A percentile compares a stretch with the other conserved stretches of the same genome.
Evolutionary conservation across 1,140 invertebrate genomes (phyloP).

Genomic region (Euwallacea fornicatus): DNA sequence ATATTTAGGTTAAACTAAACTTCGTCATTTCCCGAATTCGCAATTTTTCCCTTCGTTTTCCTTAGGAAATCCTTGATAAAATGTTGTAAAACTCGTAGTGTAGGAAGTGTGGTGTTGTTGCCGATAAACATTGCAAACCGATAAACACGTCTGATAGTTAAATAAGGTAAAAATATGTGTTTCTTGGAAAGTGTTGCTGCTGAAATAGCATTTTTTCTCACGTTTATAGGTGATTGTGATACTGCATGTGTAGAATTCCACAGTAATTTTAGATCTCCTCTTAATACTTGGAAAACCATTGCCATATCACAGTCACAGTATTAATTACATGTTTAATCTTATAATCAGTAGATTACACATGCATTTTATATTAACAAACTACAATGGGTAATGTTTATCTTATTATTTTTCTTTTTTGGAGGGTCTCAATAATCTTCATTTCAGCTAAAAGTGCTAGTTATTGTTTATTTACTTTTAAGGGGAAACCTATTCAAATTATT

Average conservation of each 20-base stretch:
- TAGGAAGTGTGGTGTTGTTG: conserved; percentile 4
- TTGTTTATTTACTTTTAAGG: too few species aligned
- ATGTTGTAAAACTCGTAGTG: neutral
- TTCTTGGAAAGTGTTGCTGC: conserved; percentile 15
- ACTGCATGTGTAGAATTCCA: conserved; percentile 16
- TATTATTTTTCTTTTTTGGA: neutral
- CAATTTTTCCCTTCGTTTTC: conserved; percentile 14
- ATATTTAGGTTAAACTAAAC: conserved; percentile 50
- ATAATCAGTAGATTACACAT: conserved; percentile 5
- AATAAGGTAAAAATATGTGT: conserved; percentile 18
- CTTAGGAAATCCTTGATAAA: conserved; percentile 5
- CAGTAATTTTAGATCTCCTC: conserved; percentile 18
- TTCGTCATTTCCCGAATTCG: conserved; percentile 41
- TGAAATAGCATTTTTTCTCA: conserved; percentile 11
- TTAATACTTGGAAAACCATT: neutral
- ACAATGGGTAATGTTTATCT: conserved; percentile 16
- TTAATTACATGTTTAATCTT: neutral
- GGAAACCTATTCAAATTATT: too few species aligned
- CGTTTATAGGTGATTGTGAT: conserved; percentile 6
- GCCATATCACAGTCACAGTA: neutral
- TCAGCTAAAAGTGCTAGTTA: too few species aligned
- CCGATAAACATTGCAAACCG: neutral
- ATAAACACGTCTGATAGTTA: conserved; percentile 9
- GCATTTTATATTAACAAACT: conserved; percentile 15
- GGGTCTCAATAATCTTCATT: too few species aligned